These are phyloP conservation scores for Zaprionus gabonicus DNA, from an alignment of 1,140 invertebrate genomes.

Conservation along the genomic window DNA sequence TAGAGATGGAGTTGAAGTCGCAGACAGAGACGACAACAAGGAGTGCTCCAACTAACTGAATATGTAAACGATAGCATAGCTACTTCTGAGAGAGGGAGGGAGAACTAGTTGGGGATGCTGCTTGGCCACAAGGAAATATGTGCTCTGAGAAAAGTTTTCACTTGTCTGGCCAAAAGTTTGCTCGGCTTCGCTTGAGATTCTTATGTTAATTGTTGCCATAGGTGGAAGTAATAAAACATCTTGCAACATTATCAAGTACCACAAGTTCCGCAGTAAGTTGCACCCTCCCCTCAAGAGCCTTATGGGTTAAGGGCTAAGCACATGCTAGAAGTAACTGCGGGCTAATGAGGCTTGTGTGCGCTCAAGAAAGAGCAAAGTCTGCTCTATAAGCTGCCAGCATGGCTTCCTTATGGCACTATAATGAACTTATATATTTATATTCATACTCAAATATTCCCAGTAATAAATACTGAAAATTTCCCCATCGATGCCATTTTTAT, in stretches of 20 bases:
- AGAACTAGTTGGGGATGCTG: conserved; percentile 26
- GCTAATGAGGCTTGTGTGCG: background rate
- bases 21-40: background rate
- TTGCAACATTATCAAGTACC: conserved; percentile 71
- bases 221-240: conserved; percentile 82
- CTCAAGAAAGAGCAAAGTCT: too few relatives aligned
- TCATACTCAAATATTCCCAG: background rate
- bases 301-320: background rate
- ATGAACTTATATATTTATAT: too few relatives aligned
- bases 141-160: conserved; percentile 47
- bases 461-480: background rate
- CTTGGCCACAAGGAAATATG: conserved; percentile 40
- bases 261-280: conserved; percentile 50
- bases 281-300: background rate
- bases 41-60: conserved; percentile 10
- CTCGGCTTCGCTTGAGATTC: conserved; percentile 48
- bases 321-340: conserved; percentile 1
- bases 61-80: conserved; percentile 66
- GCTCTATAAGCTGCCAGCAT: too few relatives aligned
- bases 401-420: too few relatives aligned
- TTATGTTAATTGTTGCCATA: conserved; percentile 81
- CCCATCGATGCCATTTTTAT: background rate
- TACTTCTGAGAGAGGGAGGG: conserved; percentile 2
- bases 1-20: background rate
- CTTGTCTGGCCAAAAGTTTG: conserved; percentile 54